Conservation (phyloP, 2,888 invertebrate species). For the Geophilus truncorum region DNA sequence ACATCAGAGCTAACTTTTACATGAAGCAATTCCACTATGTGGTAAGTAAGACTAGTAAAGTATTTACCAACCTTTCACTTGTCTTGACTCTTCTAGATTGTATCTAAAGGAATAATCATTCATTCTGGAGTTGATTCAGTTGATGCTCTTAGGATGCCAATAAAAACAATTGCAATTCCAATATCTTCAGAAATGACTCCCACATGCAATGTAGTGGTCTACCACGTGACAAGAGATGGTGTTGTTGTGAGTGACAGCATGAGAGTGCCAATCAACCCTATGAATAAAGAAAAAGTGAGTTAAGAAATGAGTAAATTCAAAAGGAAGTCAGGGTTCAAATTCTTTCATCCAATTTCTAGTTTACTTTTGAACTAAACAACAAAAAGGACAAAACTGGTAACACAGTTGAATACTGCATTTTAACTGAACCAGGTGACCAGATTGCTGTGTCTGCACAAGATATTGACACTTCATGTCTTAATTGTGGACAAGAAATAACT, state of each 20-base stretch:
- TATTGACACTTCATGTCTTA: slow-evolving; percentile 41
- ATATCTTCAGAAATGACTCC: slow-evolving; percentile 57
- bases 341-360: no score
- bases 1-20: slow-evolving; percentile 53
- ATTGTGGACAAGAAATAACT: slow-evolving; percentile 49
- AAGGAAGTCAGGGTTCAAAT: no score
- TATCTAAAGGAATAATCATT: slow-evolving; percentile 54
- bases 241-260: slow-evolving; percentile 54
- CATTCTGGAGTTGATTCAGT: slow-evolving; percentile 46
- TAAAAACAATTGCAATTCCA: slow-evolving; percentile 53
- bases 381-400: slow-evolving; percentile 56
- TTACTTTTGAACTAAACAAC: slow-evolving; percentile 52
- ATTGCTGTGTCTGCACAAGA: slow-evolving; percentile 53
- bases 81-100: no score
- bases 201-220: slow-evolving; percentile 54
- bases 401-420: slow-evolving; percentile 53
- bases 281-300: neutral
- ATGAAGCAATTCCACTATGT: slow-evolving; percentile 53
- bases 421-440: slow-evolving; percentile 54
- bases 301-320: no score
- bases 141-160: slow-evolving; percentile 45
- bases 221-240: slow-evolving; percentile 49
- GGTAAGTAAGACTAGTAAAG: slow-evolving; percentile 45
- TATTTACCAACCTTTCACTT: neutral
- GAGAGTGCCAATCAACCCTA: slow-evolving; percentile 51